Base-by-base conservation (phyloP, 92 coral and sea anemone genomes). In the Pocillopora meandrina region DNA sequence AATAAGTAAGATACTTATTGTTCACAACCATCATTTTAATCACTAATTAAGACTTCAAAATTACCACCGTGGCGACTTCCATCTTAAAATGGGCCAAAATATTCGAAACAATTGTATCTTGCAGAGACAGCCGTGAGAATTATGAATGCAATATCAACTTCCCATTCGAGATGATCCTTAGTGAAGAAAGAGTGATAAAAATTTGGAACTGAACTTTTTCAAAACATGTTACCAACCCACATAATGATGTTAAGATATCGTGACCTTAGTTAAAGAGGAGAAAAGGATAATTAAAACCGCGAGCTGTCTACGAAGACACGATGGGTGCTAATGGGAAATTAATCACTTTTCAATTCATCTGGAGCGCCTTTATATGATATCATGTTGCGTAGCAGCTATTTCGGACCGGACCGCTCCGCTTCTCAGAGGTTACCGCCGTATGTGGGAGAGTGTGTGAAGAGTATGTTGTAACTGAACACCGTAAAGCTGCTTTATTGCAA, bases 1-100 rank as follows among this genome's bases (percentile, higher is more conserved):
- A 84, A 97, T 97, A 92, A 92, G 98, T 96, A 96, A 17, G 95
- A 15, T 59, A 56, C 15, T 47, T 13, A 9, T 68, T 61, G 34
- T 56, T 34, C 13, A 15, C 33, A 5, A 35, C 42, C 55, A 79
- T 77, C 36, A 58, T 70, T 16, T 11, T 10, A 14, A 14, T 2
- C 15, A 65, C 26, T 65, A 33, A 42, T 42, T 7, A 42, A 42
- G 52, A 42, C 52, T 2, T 42, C 52, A 42, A 3, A 42, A 42
- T 42, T 26, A 26, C 5, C 52, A 3, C 8, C 2, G 52, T 2
- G 2, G 52, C 52, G 8, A 42, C 52, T 42, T 42, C 52, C 52
- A 42, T 5, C 1, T 42, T 42, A 42, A 42, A 42, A 42, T 42
- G 52, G 4, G 52, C 52, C 52, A 42, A 7, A 42, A 42, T 42